Percentiles rank a stretch among this genome's conserved stretches.
Evolutionary conservation across 1,140 invertebrate species (phyloP).

Genomic region (Zophobas atratus): DNA sequence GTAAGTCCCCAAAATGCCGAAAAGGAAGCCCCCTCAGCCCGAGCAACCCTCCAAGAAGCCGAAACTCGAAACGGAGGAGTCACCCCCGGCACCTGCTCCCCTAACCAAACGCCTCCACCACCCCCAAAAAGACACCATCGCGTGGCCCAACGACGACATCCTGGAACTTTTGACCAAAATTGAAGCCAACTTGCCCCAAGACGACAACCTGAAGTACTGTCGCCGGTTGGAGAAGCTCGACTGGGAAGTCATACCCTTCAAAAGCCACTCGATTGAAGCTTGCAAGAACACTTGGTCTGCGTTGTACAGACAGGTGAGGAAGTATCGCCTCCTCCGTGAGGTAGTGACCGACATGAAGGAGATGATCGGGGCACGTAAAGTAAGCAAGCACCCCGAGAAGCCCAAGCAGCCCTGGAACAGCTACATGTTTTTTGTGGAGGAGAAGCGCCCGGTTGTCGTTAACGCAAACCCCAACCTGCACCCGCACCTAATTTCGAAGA

Average conservation of each 20-base stretch:
- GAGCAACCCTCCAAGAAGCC: constrained; percentile 4
- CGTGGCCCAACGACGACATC: constrained; percentile 55
- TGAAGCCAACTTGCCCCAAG: constrained; percentile 50
- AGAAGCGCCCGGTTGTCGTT: constrained; percentile 66
- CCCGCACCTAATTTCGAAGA: background rate
- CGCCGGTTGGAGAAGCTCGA: constrained; percentile 54
- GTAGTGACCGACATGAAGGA: constrained; percentile 67
- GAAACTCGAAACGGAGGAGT: background rate
- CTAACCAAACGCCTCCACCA: constrained; percentile 9
- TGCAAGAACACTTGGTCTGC: constrained; percentile 67
- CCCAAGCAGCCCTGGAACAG: constrained; percentile 68
- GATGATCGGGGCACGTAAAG: constrained; percentile 67
- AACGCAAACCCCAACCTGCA: constrained; percentile 65
- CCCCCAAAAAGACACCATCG: background rate
- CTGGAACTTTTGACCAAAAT: constrained; percentile 54
- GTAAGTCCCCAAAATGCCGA: constrained; percentile 3
- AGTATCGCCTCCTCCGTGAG: constrained; percentile 68
- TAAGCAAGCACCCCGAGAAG: constrained; percentile 66
- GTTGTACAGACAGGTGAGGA: constrained; percentile 64
- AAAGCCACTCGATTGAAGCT: constrained; percentile 62
- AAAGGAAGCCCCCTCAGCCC: background rate
- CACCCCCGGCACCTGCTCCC: background rate
- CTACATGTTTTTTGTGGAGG: constrained; percentile 68
- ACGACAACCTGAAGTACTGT: constrained; percentile 53
- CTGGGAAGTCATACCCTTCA: constrained; percentile 62